phyloP scores from a whole-genome alignment of 2,113 vertebrate species.

The Hippocampus mohnikei region DNA sequence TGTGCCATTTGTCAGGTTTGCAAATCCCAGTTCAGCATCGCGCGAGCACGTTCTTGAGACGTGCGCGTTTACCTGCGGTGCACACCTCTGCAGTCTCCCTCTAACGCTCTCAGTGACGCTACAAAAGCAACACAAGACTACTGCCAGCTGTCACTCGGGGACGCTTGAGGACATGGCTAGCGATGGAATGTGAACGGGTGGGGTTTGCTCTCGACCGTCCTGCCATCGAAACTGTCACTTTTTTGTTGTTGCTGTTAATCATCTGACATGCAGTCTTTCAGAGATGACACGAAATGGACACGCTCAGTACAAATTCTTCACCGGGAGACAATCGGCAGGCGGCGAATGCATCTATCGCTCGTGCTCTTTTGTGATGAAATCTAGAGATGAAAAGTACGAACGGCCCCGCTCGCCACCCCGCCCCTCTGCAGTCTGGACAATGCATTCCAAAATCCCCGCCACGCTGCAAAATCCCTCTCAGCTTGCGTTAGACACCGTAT shows the following conservation, averaged over 20 bases:
- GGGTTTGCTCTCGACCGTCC: conserved; percentile 16
- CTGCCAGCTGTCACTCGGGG: conserved; percentile 43
- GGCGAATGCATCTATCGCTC: neutral
- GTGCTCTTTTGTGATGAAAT: conserved; percentile 12
- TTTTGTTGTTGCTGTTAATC: conserved; percentile 6
- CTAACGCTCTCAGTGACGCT: conserved; percentile 6
- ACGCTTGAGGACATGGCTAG: conserved; percentile 28
- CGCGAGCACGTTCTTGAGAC: conserved; percentile 8
- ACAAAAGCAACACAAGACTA: neutral
- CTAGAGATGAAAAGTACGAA: conserved; percentile 27
- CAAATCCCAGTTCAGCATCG: neutral
- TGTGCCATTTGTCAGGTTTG: neutral
- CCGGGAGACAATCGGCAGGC: neutral
- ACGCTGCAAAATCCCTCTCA: conserved; percentile 49
- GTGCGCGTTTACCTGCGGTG: neutral
- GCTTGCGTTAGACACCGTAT: conserved; percentile 45
- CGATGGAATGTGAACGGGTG: conserved; percentile 44
- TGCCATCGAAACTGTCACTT: conserved; percentile 16
- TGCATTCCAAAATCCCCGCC: conserved; percentile 36
- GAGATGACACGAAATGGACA: neutral
- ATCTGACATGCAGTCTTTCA: conserved; percentile 5
- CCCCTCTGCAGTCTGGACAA: conserved; percentile 22
- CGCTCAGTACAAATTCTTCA: neutral
- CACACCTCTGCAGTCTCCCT: neutral
- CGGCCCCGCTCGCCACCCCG: conserved; percentile 6